Conservation (phyloP, 2,888 invertebrate species). For the Drosophila anomalipes region DNA sequence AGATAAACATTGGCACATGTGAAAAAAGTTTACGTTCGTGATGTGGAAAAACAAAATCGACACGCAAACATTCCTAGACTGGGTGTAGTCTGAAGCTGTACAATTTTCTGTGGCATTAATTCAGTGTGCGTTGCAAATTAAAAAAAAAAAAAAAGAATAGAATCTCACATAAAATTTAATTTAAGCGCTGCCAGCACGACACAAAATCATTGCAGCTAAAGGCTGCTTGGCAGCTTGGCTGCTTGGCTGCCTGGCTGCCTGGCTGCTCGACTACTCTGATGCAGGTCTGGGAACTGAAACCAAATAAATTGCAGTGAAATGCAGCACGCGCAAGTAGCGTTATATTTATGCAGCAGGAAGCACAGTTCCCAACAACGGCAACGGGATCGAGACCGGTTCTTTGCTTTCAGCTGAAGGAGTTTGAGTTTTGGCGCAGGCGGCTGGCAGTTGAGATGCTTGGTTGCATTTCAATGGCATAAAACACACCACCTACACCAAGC, state of each 20-base stretch:
- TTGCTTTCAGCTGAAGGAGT: constrained; percentile 1
- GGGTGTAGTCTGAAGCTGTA: neutral
- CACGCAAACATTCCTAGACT: constrained; percentile 5
- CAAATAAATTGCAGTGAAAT: constrained; percentile 78
- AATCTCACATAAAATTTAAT: constrained; percentile 60
- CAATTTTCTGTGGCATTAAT: constrained; percentile 28
- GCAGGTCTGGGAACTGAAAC: constrained; percentile 45
- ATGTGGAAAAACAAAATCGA: neutral
- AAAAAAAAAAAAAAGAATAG: constrained; percentile 4
- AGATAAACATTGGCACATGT: neutral
- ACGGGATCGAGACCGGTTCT: constrained; percentile 21
- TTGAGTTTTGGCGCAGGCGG: constrained; percentile 15
- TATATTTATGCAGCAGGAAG: constrained; percentile 79
- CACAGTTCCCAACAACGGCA: constrained; percentile 38
- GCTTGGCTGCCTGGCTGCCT: neutral
- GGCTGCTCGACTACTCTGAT: constrained; percentile 10
- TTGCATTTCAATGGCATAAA: constrained; percentile 76
- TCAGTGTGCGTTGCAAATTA: constrained; percentile 13
- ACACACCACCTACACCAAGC: constrained; percentile 57
- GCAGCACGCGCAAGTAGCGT: constrained; percentile 76
- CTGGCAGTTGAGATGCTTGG: constrained; percentile 68
- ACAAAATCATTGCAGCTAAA: constrained; percentile 50
- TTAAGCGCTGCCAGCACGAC: constrained; percentile 50
- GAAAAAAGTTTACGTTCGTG: neutral
- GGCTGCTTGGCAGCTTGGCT: constrained; percentile 13